These are phyloP conservation scores for Phortica okadai DNA, from an alignment of 2,888 invertebrate genomes.

Conservation along the genomic window DNA sequence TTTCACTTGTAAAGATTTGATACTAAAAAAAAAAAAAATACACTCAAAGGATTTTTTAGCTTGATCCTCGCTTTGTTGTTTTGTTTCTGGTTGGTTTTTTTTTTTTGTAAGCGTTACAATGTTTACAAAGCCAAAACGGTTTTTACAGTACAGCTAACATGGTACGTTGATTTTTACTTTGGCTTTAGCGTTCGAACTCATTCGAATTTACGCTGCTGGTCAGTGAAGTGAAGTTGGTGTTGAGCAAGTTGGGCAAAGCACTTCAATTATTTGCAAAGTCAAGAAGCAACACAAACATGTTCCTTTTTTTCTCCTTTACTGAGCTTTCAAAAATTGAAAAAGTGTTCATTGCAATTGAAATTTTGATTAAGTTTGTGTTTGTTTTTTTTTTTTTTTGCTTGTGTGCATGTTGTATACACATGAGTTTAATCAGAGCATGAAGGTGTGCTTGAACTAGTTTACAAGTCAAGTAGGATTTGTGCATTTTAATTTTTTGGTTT, in stretches of 20 bases:
- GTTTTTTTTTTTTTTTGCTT: too few species aligned
- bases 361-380: too few species aligned
- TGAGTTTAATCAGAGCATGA: too few species aligned
- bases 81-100: neutral
- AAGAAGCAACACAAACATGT: neutral
- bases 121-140: conserved; percentile 1
- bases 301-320: neutral
- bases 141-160: conserved; percentile 14
- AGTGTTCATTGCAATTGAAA: too few species aligned
- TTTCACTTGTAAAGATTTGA: neutral
- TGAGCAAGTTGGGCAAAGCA: neutral
- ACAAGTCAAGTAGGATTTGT: too few species aligned
- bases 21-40: neutral
- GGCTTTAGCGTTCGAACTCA: neutral
- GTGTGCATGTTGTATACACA: too few species aligned
- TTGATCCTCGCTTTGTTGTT: neutral
- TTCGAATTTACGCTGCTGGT: neutral
- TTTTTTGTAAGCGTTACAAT: neutral
- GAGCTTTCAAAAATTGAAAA: neutral
- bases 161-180: conserved; percentile 17
- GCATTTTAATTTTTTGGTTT: too few species aligned
- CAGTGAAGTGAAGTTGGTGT: conserved; percentile 2
- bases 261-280: neutral
- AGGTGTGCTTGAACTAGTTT: too few species aligned
- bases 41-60: neutral